Evolutionary conservation across 1,140 invertebrate genomes (phyloP).

Genomic region (Carcinoscorpius rotundicauda): DNA sequence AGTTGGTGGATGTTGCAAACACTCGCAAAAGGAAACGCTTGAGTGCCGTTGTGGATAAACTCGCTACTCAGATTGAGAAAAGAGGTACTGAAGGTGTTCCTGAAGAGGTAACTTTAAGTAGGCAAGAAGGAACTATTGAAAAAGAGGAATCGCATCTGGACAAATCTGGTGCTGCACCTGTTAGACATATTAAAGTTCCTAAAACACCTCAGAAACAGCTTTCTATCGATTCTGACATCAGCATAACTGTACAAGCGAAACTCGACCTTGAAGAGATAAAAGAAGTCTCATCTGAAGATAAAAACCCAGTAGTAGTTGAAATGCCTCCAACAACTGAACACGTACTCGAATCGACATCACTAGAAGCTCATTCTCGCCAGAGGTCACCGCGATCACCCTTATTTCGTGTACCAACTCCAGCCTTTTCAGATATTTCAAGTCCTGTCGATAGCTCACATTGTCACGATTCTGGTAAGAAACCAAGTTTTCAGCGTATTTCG

Average conservation of each 20-base stretch:
- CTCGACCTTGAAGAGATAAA: conserved; percentile 5
- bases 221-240: conserved; percentile 21
- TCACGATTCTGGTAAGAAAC: conserved; percentile 2
- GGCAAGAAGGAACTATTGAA: conserved; percentile 5
- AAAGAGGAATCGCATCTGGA: conserved; percentile 23
- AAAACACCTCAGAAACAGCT: conserved; percentile 16
- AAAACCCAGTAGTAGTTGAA: not conserved
- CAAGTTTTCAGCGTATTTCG: no score
- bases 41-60: conserved; percentile 57
- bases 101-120: conserved; percentile 2
- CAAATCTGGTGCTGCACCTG: conserved; percentile 28
- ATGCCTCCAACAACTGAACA: not conserved
- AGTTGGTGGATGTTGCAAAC: conserved; percentile 8
- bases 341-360: not conserved
- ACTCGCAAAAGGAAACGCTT: conserved; percentile 55
- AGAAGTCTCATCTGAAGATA: not conserved
- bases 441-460: not conserved
- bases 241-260: conserved; percentile 13
- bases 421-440: not conserved
- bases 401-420: conserved; percentile 3
- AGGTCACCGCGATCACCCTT: not conserved
- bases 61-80: conserved; percentile 37
- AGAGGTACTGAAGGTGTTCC: conserved; percentile 8
- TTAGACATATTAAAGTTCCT: conserved; percentile 32
- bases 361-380: not conserved